Conservation (phyloP, 2,113 vertebrate genomes). For the Petrocephalus zakoni region DNA sequence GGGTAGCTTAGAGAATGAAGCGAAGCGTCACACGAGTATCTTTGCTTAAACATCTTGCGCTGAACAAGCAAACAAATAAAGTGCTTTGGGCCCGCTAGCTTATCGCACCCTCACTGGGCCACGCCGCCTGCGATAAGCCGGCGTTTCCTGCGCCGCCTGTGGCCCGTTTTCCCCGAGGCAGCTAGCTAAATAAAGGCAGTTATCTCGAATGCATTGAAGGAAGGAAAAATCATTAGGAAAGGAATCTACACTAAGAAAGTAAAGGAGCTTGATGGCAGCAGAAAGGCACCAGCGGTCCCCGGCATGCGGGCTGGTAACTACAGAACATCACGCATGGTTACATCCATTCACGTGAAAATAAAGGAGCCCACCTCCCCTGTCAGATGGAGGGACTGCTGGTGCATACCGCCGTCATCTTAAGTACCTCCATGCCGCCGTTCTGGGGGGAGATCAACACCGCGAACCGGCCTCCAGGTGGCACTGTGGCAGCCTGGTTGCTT, state of each 20-base stretch:
- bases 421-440: background rate
- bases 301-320: background rate
- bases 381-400: background rate
- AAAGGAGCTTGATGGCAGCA: slow-evolving; percentile 11
- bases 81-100: background rate
- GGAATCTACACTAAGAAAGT: slow-evolving; percentile 27
- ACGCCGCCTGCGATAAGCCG: slow-evolving; percentile 14
- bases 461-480: background rate
- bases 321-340: background rate
- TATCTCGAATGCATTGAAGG: slow-evolving; percentile 28
- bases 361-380: background rate
- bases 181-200: slow-evolving; percentile 22
- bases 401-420: background rate
- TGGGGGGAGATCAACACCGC: background rate
- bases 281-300: background rate
- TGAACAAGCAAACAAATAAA: background rate
- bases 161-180: background rate
- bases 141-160: slow-evolving; percentile 28
- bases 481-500: background rate
- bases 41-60: background rate
- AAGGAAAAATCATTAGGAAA: slow-evolving; percentile 35
- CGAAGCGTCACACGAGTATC: background rate
- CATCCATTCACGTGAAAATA: slow-evolving; percentile 10
- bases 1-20: background rate
- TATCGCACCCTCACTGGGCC: background rate